These are phyloP conservation scores for Melanocharis versteri DNA, from an alignment of 2,113 vertebrate genomes.

Conservation along the genomic window DNA sequence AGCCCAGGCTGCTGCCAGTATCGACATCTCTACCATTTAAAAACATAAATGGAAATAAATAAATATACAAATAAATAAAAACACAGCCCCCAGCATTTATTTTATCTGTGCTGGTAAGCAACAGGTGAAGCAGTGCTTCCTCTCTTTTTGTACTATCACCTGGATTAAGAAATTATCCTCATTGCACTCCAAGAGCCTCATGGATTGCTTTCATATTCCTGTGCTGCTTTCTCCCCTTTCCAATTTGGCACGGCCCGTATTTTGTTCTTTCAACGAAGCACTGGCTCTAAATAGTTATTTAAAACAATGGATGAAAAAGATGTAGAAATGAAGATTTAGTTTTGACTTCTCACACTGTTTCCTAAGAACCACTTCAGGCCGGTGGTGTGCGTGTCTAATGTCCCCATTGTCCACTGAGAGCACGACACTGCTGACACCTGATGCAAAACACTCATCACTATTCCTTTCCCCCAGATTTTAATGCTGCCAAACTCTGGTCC, in stretches of 20 bases:
- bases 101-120: background rate
- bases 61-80: background rate
- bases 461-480: background rate
- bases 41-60: background rate
- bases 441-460: background rate
- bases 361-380: background rate
- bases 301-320: background rate
- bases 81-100: background rate
- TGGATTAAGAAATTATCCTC: background rate
- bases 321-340: background rate
- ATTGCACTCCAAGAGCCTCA: background rate
- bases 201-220: background rate
- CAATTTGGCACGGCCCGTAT: background rate
- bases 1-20: background rate
- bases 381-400: accelerated
- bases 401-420: background rate
- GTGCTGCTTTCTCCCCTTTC: background rate
- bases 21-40: background rate
- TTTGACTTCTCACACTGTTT: background rate
- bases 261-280: background rate
- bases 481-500: background rate
- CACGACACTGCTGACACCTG: background rate
- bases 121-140: background rate
- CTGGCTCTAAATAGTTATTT: background rate
- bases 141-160: background rate